A percentile compares a stretch with the other conserved stretches of the same genome.
These are phyloP conservation scores for Lycodopsis pacificus DNA, from an alignment of 2,797 vertebrate species.

Conservation along the genomic window DNA sequence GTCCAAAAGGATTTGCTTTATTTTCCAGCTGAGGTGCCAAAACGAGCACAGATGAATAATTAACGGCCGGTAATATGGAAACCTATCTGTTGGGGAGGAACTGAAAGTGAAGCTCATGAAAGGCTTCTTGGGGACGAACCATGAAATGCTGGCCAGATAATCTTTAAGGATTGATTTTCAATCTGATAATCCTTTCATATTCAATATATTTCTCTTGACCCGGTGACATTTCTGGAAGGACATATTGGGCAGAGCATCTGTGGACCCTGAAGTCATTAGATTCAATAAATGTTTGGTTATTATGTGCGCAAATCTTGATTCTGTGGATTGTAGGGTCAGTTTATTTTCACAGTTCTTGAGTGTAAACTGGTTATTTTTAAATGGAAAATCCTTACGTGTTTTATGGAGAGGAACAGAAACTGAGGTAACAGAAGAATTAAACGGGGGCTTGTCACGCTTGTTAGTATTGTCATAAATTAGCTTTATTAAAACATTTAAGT, in stretches of 20 bases:
- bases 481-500: background rate
- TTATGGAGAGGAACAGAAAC: background rate
- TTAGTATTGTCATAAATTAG: background rate
- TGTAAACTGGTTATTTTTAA: conserved; percentile 5
- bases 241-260: conserved; percentile 20
- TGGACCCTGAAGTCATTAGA: conserved; percentile 6
- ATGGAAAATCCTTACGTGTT: conserved; percentile 2
- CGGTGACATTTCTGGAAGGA: conserved; percentile 20
- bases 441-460: background rate
- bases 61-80: conserved; percentile 81
- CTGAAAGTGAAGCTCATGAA: conserved; percentile 77
- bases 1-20: conserved; percentile 75
- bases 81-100: conserved; percentile 74
- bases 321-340: conserved; percentile 11
- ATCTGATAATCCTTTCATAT: conserved; percentile 56
- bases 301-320: conserved; percentile 10
- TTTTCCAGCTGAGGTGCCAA: conserved; percentile 72
- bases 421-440: background rate
- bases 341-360: conserved; percentile 6
- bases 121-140: conserved; percentile 50
- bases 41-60: conserved; percentile 80
- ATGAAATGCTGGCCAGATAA: conserved; percentile 53
- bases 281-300: conserved; percentile 14
- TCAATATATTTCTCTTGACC: conserved; percentile 8
- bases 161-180: conserved; percentile 69